These are phyloP conservation scores for Calephelis virginiensis DNA, from an alignment of 1,140 invertebrate genomes.

Conservation along the genomic window DNA sequence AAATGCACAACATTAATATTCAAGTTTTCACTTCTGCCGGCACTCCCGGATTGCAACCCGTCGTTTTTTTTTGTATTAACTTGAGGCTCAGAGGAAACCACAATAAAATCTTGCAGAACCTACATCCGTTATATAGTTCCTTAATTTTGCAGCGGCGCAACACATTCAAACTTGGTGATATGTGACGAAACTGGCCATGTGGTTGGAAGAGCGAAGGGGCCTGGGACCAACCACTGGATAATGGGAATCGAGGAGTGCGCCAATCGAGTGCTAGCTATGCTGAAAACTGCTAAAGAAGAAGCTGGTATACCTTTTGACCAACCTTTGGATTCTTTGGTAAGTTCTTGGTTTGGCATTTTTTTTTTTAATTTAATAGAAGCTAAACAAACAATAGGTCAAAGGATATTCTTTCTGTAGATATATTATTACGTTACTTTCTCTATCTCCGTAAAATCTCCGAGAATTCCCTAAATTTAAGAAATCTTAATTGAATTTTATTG, in stretches of 20 bases:
- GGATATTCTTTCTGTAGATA: neutral
- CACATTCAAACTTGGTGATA: constrained; percentile 88
- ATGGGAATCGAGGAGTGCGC: constrained; percentile 89
- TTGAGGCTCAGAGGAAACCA: no score
- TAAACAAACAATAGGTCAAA: neutral
- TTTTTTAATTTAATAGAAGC: no score
- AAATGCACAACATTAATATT: no score
- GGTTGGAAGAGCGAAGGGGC: constrained; percentile 82
- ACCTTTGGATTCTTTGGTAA: constrained; percentile 86
- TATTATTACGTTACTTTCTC: no score
- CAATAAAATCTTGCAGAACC: no score
- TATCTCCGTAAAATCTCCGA: no score
- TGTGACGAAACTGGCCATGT: constrained; percentile 85
- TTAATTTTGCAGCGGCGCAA: constrained; percentile 84
- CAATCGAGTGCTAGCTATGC: constrained; percentile 86
- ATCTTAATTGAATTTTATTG: no score
- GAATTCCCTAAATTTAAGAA: no score
- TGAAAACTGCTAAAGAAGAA: constrained; percentile 83
- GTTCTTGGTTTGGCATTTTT: constrained; percentile 19
- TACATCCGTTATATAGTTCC: neutral
- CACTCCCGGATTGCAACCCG: no score
- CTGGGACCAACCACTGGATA: constrained; percentile 91
- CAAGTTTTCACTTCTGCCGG: no score
- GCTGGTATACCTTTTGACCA: constrained; percentile 81
- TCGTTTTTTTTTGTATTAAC: no score